Evolutionary conservation across 2,888 invertebrate genomes (phyloP), one percentile per base, ranked within the genome.

Genomic region (Neoitamus cyanurus): DNA sequence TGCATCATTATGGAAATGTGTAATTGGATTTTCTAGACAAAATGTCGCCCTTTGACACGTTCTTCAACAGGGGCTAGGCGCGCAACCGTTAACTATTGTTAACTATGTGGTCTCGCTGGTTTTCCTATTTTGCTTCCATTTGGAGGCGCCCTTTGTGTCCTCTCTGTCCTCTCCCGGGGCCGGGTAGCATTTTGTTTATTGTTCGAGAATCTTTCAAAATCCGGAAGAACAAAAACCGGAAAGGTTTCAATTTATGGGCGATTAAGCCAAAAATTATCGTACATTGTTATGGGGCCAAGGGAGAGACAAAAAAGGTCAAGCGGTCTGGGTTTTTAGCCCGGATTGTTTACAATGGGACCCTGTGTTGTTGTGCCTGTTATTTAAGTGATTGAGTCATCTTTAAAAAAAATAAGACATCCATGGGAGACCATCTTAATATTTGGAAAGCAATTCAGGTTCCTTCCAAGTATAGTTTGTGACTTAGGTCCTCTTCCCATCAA

Each of bases 1-100:
- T 75, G 70, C 69, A 78, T 58, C 68, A 77, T 84, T 77, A 84
- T 58, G 70, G 78, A 84, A 78, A 78, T 69, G 30, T 72, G 48
- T 84, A 72, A 72, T 80, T 80, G 78, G 36, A 84, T 69, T 84
- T 84, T 82, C 80, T 25, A 80, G 73, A 75, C 84, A 84, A 83
- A 85, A 83, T 73, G 83, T 83, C 83, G 83, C 83, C 83, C 83
- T 48, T 83, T 83, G 34, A 48, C 73, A 37, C 42, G 28, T 30
- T 48, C 15, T 72, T 73, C 83, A 82, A 37, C 69, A 28, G 68
- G n/a, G 36, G 37, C 3, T 69, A 31, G 75, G n/a, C 68, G 68
- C 36, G 36, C 46, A 34, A 13, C 34, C n/a, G 37, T 48, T 78
- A 78, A 78, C 46, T 75, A 78, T 58, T 48, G 58, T 78, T 78